Conservation (phyloP, 2,888 invertebrate genomes). For the Phengaris arion region DNA sequence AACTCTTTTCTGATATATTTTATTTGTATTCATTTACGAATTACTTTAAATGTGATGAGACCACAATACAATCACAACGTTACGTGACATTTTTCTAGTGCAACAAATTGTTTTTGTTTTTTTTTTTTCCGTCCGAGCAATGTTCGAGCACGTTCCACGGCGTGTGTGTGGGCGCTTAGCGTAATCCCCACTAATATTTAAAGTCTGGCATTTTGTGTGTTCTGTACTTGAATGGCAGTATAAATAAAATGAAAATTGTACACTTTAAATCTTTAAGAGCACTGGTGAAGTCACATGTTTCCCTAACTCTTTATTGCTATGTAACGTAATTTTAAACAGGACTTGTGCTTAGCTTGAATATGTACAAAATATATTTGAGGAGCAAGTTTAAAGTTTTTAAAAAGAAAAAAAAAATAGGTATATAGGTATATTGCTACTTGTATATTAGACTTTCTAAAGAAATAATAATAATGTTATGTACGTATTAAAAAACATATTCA, state of each 20-base stretch:
- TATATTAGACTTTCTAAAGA: too few species aligned
- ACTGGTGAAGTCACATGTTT: conserved; percentile 18
- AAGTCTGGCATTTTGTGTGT: conserved; percentile 32
- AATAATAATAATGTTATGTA: too few species aligned
- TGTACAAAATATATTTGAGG: neutral
- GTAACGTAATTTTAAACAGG: neutral
- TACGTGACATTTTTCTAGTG: conserved; percentile 52
- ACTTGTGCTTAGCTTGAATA: neutral
- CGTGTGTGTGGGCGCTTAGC: conserved; percentile 65
- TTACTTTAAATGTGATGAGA: conserved; percentile 36
- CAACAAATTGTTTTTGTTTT: conserved; percentile 50
- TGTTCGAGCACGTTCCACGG: conserved; percentile 53
- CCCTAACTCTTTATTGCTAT: conserved; percentile 11
- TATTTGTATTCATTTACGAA: conserved; percentile 42
- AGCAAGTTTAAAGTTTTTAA: neutral
- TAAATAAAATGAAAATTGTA: conserved; percentile 30
- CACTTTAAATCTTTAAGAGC: conserved; percentile 28
- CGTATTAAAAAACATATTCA: too few species aligned
- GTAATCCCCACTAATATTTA: conserved; percentile 38
- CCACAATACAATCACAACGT: conserved; percentile 43
- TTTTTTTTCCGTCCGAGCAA: conserved; percentile 36
- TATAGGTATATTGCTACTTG: neutral
- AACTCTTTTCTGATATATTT: conserved; percentile 40
- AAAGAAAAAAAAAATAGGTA: neutral
- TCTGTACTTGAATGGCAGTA: conserved; percentile 31